Evolutionary conservation across 35 echinoderm and acorn worm species (phyloP), one percentile per base, ranked within the genome.

Genomic region (Ophiothrix spiculata): DNA sequence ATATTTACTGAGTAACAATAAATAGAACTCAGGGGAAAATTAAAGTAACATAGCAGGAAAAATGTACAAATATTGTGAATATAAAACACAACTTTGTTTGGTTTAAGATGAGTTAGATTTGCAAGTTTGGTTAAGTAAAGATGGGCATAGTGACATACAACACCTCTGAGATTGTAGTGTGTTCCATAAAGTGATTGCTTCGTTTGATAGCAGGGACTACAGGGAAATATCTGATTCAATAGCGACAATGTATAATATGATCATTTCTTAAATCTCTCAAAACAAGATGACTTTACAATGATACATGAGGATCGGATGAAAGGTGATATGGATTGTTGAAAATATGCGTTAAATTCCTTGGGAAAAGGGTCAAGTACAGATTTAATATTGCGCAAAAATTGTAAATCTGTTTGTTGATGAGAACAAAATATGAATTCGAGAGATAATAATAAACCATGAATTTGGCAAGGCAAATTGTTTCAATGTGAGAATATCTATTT

Each of bases 41-140:
- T 69, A 69, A 69, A 28, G 60, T 2, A 69, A 69, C 60, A 69
- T 15, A 69, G 60, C 60, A 69, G 60, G 8, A 69, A 6, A 15
- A 69, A 10, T 4, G 29, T 25, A 6, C 60, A 69, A 69, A 69
- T 69, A 69, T 4, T 28, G 29, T n/a, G 60, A 69, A 69, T 49
- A 49, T 10, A 49, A 49, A 49, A 49, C 6, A 49, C 17, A 69
- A 69, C 8, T 25, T 69, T 69, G 25, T 69, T 69, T 69, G 60
- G 60, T 28, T 69, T 69, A 49, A n/a, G n/a, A n/a, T 25, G 60
- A 69, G 16, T 69, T 49, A 69, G 23, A 69, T 69, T 1, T 69
- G 60, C 60, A 69, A 69, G 60, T 69, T 69, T 69, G 60, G 60
- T n/a, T 69, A 69, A 69, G 60, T 69, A 69, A 69, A 69, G 60